Percentiles rank a stretch among this genome's conserved stretches.
phyloP scores from a whole-genome alignment of 2,888 invertebrate species.

The Habrosyne pyritoides region DNA sequence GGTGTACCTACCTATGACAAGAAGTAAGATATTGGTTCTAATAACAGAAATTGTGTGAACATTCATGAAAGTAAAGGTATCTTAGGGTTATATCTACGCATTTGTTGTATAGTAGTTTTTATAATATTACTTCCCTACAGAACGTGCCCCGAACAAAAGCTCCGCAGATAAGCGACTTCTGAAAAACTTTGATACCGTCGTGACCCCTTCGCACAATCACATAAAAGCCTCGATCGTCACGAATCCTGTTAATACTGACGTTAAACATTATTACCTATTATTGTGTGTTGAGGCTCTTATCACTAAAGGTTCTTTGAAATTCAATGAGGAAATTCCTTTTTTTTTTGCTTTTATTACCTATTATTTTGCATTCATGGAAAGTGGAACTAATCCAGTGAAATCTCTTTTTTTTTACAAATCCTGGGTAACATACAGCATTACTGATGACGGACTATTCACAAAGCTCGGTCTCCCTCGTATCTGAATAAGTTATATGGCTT shows the following conservation, averaged over 20 bases:
- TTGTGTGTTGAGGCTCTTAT: conserved; percentile 17
- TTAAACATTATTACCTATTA: conserved; percentile 17
- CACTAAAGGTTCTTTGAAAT: conserved; percentile 14
- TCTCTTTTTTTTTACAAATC: not conserved
- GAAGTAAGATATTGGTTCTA: no score
- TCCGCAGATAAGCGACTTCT: conserved; percentile 19
- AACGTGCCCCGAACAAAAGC: not conserved
- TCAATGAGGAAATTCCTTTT: not conserved
- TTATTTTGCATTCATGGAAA: not conserved
- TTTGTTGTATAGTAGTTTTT: no score
- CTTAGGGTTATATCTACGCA: no score
- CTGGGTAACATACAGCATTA: not conserved
- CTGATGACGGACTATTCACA: not conserved
- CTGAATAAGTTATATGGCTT: not conserved
- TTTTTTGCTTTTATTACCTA: no score
- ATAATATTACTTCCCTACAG: not conserved
- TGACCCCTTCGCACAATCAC: conserved; percentile 24
- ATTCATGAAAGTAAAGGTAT: no score
- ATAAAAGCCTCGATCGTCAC: conserved; percentile 26
- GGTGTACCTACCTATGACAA: no score
- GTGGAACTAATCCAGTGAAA: not conserved
- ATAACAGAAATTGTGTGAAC: not conserved
- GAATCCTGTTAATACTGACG: conserved; percentile 19
- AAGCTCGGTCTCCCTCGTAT: not conserved
- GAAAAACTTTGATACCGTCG: conserved; percentile 15